Conservation (phyloP, 2,113 vertebrate genomes). For the Psettodes erumei region DNA sequence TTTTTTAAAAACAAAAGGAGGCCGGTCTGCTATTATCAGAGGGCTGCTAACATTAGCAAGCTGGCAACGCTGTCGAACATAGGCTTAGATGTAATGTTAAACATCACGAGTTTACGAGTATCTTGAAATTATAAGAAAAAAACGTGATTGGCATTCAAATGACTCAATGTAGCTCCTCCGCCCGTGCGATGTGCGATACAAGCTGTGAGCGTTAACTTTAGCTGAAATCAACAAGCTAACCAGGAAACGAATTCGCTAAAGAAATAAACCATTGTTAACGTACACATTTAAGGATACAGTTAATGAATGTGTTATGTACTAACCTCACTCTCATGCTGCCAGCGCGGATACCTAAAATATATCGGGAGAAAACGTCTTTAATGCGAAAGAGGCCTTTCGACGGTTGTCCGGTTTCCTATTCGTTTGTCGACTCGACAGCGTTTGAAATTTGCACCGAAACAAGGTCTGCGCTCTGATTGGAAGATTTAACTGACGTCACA, state of each 20-base stretch:
- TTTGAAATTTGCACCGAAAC: conserved; percentile 72
- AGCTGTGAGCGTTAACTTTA: not conserved
- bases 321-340: conserved; percentile 78
- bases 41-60: conserved; percentile 11
- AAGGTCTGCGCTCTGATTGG: conserved; percentile 62
- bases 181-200: not conserved
- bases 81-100: not conserved
- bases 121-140: not conserved
- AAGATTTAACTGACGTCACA: not conserved
- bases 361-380: not conserved
- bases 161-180: not conserved
- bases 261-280: not conserved
- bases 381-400: not conserved
- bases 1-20: too few species aligned
- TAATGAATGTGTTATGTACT: conserved; percentile 1
- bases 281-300: not conserved
- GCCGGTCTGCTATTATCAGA: not conserved
- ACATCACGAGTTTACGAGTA: not conserved
- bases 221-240: conserved; percentile 6
- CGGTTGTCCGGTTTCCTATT: not conserved
- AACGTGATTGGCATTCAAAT: not conserved
- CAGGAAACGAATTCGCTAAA: not conserved
- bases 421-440: conserved; percentile 18
- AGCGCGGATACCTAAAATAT: not conserved
- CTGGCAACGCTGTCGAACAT: not conserved